Evolutionary conservation across 2,797 vertebrate genomes (phyloP).

Genomic region (Phataginus tetradactyla): DNA sequence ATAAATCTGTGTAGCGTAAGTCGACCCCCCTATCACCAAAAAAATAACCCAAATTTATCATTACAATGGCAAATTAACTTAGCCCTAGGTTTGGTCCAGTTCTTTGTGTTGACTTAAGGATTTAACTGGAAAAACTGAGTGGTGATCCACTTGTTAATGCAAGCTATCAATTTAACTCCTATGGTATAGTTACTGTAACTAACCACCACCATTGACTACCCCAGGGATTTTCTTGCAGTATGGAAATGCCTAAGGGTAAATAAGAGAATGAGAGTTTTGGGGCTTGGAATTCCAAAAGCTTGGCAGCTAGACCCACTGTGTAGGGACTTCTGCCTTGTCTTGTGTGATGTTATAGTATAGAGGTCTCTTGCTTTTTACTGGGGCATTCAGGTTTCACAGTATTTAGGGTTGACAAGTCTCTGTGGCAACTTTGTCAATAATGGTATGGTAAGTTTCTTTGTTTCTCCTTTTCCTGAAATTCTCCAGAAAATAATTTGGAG

Average conservation of each 20-base stretch:
- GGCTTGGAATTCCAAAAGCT: neutral
- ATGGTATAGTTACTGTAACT: neutral
- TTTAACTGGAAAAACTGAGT: neutral
- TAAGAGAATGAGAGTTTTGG: neutral
- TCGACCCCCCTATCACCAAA: neutral
- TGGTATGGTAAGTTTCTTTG: neutral
- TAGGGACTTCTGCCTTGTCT: neutral
- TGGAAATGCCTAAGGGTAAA: neutral
- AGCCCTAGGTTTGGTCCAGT: neutral
- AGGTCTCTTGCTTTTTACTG: neutral
- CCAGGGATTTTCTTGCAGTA: neutral
- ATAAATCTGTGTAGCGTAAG: neutral
- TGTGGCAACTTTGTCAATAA: neutral
- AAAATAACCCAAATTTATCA: constrained; percentile 28
- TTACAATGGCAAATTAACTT: constrained; percentile 23
- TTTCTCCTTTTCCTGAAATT: constrained; percentile 47
- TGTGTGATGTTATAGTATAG: neutral
- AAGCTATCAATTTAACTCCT: neutral
- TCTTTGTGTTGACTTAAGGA: neutral
- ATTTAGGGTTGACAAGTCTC: neutral
- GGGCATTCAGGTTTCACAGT: neutral
- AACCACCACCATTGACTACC: neutral
- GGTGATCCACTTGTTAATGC: neutral
- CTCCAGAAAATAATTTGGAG: constrained; percentile 44
- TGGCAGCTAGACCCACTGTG: no score